Conservation (phyloP, 1,140 invertebrate species). For the Drosophila varians region DNA sequence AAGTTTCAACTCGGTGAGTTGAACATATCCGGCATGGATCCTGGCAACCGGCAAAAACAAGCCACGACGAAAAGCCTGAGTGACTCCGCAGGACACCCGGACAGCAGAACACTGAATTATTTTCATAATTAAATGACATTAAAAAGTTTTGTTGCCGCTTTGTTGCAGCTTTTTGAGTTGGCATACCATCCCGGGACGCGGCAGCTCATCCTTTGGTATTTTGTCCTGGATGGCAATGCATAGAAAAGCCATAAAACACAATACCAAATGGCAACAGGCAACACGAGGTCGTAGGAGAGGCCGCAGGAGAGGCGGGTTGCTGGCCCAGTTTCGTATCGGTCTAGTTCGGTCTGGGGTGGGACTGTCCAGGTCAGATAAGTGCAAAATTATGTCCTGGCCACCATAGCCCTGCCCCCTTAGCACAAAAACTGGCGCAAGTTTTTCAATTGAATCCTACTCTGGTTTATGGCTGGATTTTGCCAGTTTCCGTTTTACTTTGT, state of each 20-base stretch:
- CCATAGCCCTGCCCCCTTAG: not conserved
- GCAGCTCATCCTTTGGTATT: conserved; percentile 6
- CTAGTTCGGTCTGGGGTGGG: conserved; percentile 12
- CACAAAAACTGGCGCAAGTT: conserved; percentile 56
- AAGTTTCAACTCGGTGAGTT: not conserved
- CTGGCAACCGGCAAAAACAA: conserved; percentile 3
- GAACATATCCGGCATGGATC: conserved; percentile 3
- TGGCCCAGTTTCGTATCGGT: not conserved
- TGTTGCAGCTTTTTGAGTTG: conserved; percentile 2
- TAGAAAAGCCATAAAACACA: conserved; percentile 74
- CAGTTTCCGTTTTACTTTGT: conserved; percentile 31
- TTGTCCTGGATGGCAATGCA: conserved; percentile 61
- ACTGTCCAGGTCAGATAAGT: conserved; percentile 71
- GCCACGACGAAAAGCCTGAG: conserved; percentile 24
- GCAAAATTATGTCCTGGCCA: conserved; percentile 65
- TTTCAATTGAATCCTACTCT: conserved; percentile 67
- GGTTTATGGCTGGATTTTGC: conserved; percentile 54
- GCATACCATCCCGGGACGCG: not conserved
- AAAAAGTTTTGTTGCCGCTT: conserved; percentile 48
- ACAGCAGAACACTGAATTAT: conserved; percentile 41
- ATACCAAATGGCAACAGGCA: conserved; percentile 48
- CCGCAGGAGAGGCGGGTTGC: conserved; percentile 14
- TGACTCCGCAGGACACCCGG: conserved; percentile 13
- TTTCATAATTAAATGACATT: conserved; percentile 75
- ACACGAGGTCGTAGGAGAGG: conserved; percentile 7